Percentiles rank a stretch among this genome's conserved stretches.
phyloP scores from a whole-genome alignment of 2,888 invertebrate species.

The Sarcophaga subvicina region DNA sequence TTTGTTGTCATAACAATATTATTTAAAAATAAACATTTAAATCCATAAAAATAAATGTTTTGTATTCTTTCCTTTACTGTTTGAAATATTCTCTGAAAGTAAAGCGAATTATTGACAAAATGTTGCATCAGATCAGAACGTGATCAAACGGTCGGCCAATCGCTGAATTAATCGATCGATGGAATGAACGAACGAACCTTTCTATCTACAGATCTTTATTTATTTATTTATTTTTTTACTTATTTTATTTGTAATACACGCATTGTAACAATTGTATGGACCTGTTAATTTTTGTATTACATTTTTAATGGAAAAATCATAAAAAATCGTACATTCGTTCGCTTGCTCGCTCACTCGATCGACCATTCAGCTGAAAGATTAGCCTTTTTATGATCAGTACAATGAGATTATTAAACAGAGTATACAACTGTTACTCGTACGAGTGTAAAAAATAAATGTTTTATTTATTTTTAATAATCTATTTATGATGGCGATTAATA shows the following conservation, averaged over 20 bases:
- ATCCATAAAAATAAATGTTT: conserved; percentile 46
- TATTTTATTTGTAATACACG: conserved; percentile 3
- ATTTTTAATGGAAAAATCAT: conserved; percentile 12
- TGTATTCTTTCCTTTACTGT: conserved; percentile 1
- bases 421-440: background rate
- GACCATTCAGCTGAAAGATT: conserved; percentile 16
- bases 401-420: conserved; percentile 21
- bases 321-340: background rate
- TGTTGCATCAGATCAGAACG: conserved; percentile 61
- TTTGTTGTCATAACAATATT: conserved; percentile 1
- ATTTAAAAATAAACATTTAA: conserved; percentile 52
- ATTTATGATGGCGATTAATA: conserved; percentile 20
- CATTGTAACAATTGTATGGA: background rate
- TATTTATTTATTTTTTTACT: background rate
- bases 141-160: conserved; percentile 53
- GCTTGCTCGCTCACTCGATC: background rate
- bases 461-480: conserved; percentile 5
- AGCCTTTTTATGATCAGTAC: conserved; percentile 15
- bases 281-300: background rate
- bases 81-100: conserved; percentile 41
- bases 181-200: conserved; percentile 12
- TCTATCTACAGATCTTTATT: conserved; percentile 16
- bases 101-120: conserved; percentile 28
- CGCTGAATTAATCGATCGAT: conserved; percentile 1
- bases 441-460: background rate